Evolutionary conservation across 2,888 invertebrate genomes (phyloP), one percentile per base, ranked within the genome.

Genomic region (Caenorhabditis sp.): DNA sequence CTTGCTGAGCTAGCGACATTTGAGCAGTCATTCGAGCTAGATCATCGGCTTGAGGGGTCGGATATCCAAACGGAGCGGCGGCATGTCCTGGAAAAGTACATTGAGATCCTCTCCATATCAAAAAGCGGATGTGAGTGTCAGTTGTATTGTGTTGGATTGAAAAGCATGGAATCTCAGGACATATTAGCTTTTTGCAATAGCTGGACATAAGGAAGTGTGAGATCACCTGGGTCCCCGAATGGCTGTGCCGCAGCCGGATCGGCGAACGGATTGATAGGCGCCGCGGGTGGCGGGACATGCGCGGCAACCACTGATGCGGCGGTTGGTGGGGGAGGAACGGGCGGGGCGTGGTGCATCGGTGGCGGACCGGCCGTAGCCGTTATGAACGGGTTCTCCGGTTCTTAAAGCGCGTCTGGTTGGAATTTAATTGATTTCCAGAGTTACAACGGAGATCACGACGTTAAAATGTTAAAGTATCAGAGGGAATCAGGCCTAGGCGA

Each of bases 221-320:
- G 52, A 35, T 62, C 65, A 58, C 73, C 73, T 63, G 59, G 52
- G 22, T 59, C 70, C n/a, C 59, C 59, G 22, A 59, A 56, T 1
- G 52, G 75, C 41, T 46, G 61, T 11, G 46, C 37, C 27, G 45
- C 27, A 43, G 35, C 35, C 17, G 56, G 78, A 68, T 76, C 70
- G 7, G 83, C 84, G 58, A 86, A 86, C 15, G 86, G 86, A 74
- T 86, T 86, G 45, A 77, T 80, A 8, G 83, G 46, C 7, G 82
- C 83, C 5, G 65, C 46, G 13, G 62, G 55, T 11, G 56, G 65
- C 30, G 58, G 30, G 24, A 58, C 27, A 24, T 46, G 58, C 43
- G 70, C 72, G 9, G 68, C 63, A n/a, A 77, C 63, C 7, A 71
- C 41, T 2, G 72, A 37, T 5, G 70, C 37, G n/a, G 78, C 24